Conservation (phyloP, 2,888 invertebrate species). For the Bedellia somnulentella region DNA sequence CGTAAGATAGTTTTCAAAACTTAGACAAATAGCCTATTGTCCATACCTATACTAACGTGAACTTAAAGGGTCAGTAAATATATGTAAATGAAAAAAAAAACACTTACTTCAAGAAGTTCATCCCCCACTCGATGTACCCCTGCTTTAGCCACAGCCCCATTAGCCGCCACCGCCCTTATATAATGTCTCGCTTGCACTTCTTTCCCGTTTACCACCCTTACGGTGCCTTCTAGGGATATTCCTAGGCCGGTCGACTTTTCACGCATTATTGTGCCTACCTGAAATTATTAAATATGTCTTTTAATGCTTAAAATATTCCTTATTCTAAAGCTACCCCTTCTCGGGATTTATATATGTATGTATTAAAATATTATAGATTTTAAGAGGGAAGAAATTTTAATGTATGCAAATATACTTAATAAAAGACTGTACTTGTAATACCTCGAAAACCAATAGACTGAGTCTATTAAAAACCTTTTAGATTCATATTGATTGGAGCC, state of each 20-base stretch:
- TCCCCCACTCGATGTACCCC: conserved; percentile 81
- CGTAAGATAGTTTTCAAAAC: no score
- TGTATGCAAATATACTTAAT: no score
- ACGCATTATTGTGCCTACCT: conserved; percentile 86
- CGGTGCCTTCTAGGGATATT: conserved; percentile 90
- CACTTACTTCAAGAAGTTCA: conserved; percentile 74
- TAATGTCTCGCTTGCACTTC: conserved; percentile 90
- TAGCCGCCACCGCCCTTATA: conserved; percentile 83
- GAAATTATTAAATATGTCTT: conserved; percentile 12
- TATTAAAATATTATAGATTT: no score
- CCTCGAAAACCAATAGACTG: no score
- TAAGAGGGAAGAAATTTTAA: no score
- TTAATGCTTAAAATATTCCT: neutral
- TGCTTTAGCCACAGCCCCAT: conserved; percentile 83
- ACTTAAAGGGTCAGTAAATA: neutral
- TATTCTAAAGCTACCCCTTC: no score
- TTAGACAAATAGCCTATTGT: no score
- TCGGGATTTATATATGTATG: no score
- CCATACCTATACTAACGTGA: no score
- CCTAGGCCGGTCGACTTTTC: conserved; percentile 83
- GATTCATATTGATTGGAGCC: no score
- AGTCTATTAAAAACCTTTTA: no score
- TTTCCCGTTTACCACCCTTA: conserved; percentile 83
- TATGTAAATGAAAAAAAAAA: neutral
- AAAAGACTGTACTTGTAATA: no score